phyloP scores from a whole-genome alignment of 2,888 invertebrate species.

The Acholoe squamosa region DNA sequence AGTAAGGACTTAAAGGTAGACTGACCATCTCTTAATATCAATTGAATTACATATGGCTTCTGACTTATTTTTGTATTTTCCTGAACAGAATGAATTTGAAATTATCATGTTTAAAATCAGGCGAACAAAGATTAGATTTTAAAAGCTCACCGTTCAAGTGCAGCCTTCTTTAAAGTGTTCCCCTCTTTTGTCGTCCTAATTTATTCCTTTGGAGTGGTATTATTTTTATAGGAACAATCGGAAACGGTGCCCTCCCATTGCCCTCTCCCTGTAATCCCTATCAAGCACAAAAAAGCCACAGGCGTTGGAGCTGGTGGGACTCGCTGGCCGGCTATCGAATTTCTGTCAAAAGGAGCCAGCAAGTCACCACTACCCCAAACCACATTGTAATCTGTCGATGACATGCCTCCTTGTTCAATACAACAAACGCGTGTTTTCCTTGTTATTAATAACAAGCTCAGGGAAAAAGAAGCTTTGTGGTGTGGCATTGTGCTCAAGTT shows the following conservation, averaged over 20 bases:
- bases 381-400: constrained; percentile 59
- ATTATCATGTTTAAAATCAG: background rate
- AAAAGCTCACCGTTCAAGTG: constrained; percentile 47
- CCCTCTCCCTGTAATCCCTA: constrained; percentile 46
- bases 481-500: background rate
- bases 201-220: constrained; percentile 50
- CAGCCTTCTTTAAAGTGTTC: constrained; percentile 42
- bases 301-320: constrained; percentile 26
- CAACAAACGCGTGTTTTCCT: constrained; percentile 59
- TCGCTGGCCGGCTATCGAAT: constrained; percentile 46
- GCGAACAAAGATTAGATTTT: background rate
- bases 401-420: background rate
- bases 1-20: background rate
- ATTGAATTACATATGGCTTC: constrained; percentile 18
- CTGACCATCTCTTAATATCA: background rate
- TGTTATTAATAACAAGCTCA: constrained; percentile 55
- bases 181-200: constrained; percentile 48
- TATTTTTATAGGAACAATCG: constrained; percentile 51
- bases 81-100: background rate
- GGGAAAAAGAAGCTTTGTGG: constrained; percentile 29
- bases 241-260: constrained; percentile 49
- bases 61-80: background rate
- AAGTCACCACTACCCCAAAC: constrained; percentile 45
- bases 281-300: constrained; percentile 49
- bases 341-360: constrained; percentile 51